Conservation (phyloP, 2,797 vertebrate genomes). For the Tangara arthus region DNA sequence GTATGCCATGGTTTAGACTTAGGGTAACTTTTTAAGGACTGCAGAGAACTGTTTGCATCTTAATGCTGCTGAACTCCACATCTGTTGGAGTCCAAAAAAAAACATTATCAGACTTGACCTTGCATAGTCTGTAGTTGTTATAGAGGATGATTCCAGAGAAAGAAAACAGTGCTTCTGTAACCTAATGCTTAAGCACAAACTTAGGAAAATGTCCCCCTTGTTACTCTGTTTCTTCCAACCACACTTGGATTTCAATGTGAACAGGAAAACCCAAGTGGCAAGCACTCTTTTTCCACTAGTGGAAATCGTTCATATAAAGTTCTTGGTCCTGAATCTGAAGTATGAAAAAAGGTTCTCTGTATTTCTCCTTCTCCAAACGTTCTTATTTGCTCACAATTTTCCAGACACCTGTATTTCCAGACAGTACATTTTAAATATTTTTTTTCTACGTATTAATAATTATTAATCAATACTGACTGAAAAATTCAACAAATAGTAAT, state of each 20-base stretch:
- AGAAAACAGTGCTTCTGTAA: not conserved
- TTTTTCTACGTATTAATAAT: not conserved
- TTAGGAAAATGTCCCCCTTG: not conserved
- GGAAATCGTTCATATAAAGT: not conserved
- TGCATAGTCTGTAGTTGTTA: not conserved
- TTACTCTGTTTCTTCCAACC: not conserved
- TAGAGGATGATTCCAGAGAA: not conserved
- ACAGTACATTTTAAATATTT: not conserved
- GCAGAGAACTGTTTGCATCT: not conserved
- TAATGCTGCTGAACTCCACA: not conserved
- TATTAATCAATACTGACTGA: not conserved
- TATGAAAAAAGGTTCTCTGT: not conserved
- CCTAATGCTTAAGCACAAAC: not conserved
- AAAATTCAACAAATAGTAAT: not conserved
- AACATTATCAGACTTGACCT: not conserved
- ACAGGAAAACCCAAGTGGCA: not conserved
- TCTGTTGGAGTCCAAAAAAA: not conserved
- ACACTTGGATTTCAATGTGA: not conserved
- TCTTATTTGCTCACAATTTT: not conserved
- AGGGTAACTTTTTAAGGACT: not conserved
- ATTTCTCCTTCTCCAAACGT: not conserved
- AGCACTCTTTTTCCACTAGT: rapidly evolving
- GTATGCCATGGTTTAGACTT: not conserved
- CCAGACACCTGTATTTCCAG: not conserved
- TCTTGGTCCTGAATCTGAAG: not conserved